Base-by-base conservation (phyloP, 2,888 invertebrate species). In the Lepidochrysops patricia region DNA sequence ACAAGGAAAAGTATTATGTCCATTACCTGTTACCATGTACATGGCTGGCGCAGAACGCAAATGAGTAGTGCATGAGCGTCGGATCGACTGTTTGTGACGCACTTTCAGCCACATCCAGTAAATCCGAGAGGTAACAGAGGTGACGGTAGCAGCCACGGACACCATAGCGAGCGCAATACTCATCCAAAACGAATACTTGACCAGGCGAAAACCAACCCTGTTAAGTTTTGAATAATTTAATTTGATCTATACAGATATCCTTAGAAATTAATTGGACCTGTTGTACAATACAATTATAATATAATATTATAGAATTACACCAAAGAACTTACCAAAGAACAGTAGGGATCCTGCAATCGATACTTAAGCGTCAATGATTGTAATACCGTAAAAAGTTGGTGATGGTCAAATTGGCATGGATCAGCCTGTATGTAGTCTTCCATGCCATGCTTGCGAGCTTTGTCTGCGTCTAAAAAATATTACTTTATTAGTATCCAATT, bases 131-230 rank as follows among this genome's bases (percentile, higher is more conserved):
- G 85, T 99, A 99, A 81, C 97, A 97, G 57, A 99, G 92, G 84
- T 99, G 99, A 58, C 99, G 93, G 84, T 94, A 98, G 81, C 99
- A 99, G 50, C 98, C 98, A 57, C 99, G 92, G 0, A 99, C 99
- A 54, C 99, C 99, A 80, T 99, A 99, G 70, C 95, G 92, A 5
- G 99, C 98, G 81, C 98, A 98, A 87, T 99, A 98, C 82, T 98
- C 98, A 80, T 99, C 99, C 70, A 99, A 89, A 9, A 98, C 98
- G 86, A 99, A 99, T 59, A 99, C 95, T 91, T 99, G 99, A 0
- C 99, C 99, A 0, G 99, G 99, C 73, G 98, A 98, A 86, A 99
- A 99, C 99, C 99, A 99, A 69, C 99, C 99, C 97, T 97, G 81
- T 15, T 83, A 72, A 56, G 2, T 57, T 15, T 35, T 19, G n/a